Evolutionary conservation across 2,797 vertebrate genomes (phyloP).

Genomic region (Semaprochilodus insignis): DNA sequence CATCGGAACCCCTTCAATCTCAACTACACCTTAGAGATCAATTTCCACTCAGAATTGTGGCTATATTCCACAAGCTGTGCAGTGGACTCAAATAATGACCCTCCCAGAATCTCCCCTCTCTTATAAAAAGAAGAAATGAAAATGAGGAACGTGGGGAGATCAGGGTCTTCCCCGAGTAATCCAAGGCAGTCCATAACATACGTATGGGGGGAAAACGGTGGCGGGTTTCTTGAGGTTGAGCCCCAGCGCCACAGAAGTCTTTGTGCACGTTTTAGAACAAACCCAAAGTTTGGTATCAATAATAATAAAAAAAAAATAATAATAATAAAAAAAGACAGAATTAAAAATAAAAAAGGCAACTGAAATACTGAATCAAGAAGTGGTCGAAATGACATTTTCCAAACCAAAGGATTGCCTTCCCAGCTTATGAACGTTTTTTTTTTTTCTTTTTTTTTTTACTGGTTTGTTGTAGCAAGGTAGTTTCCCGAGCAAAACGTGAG

Average conservation of each 20-base stretch:
- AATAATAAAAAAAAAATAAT: slow-evolving; percentile 41
- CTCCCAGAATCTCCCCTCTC: background rate
- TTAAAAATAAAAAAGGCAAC: slow-evolving; percentile 58
- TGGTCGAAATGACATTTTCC: slow-evolving; percentile 66
- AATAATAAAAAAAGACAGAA: slow-evolving; percentile 48
- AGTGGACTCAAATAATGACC: slow-evolving; percentile 40
- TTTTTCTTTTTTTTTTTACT: slow-evolving; percentile 48
- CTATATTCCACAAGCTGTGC: slow-evolving; percentile 69
- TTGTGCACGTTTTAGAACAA: slow-evolving; percentile 69
- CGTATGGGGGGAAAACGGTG: slow-evolving; percentile 35
- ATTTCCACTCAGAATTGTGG: slow-evolving; percentile 59
- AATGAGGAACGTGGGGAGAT: slow-evolving; percentile 56
- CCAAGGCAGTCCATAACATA: slow-evolving; percentile 71
- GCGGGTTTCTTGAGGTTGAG: slow-evolving; percentile 54
- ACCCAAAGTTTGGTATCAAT: slow-evolving; percentile 38
- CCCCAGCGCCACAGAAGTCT: slow-evolving; percentile 65
- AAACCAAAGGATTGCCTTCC: slow-evolving; percentile 71
- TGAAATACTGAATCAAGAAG: slow-evolving; percentile 78
- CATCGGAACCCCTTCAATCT: slow-evolving; percentile 25
- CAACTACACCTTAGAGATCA: slow-evolving; percentile 5
- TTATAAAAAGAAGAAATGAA: slow-evolving; percentile 61
- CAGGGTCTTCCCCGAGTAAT: slow-evolving; percentile 53
- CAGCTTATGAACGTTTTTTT: slow-evolving; percentile 64
- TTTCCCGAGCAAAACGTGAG: slow-evolving; percentile 76
- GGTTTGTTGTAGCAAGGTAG: slow-evolving; percentile 69